phyloP scores from a whole-genome alignment of 2,113 vertebrate genomes.

The Columba livia region DNA sequence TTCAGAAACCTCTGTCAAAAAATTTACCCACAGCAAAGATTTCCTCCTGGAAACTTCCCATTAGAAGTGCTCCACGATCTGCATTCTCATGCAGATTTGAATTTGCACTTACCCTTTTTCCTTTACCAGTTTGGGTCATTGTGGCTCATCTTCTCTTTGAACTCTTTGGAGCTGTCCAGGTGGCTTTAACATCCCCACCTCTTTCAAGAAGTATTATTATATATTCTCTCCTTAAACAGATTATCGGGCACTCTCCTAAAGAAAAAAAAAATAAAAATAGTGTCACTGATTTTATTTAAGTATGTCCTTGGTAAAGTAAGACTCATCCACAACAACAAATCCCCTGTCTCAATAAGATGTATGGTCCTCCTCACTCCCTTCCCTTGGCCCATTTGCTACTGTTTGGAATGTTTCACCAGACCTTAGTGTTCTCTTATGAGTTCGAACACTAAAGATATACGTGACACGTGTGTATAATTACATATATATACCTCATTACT shows the following conservation, averaged over 20 bases:
- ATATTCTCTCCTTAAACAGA: not conserved
- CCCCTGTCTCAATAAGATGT: not conserved
- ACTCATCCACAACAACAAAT: not conserved
- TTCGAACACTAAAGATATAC: not conserved
- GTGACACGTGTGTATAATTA: not conserved
- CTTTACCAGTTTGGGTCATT: not conserved
- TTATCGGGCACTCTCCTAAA: fast-evolving
- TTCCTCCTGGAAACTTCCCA: not conserved
- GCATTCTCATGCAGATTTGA: not conserved
- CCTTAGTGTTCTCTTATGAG: fast-evolving
- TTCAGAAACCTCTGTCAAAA: not conserved
- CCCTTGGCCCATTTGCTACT: not conserved
- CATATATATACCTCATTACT: not conserved
- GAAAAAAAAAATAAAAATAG: not conserved
- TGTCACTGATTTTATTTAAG: not conserved
- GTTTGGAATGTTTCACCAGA: not conserved
- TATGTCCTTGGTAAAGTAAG: not conserved
- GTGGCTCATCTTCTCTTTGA: not conserved
- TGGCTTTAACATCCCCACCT: not conserved
- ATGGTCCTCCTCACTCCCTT: not conserved
- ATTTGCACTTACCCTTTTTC: not conserved
- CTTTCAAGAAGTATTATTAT: not conserved
- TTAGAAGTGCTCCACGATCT: not conserved
- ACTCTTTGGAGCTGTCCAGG: not conserved
- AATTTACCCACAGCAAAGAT: not conserved